phyloP scores from a whole-genome alignment of 1,140 invertebrate species.

The Apis mellifera region Amel_HAv3.1 CM009946.2:6970501-6971000 shows the following conservation, averaged over 20 bases:
- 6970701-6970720: slow-evolving; percentile 7
- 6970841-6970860: too few relatives aligned
- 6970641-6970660: not conserved
- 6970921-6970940: too few relatives aligned
- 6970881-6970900: too few relatives aligned
- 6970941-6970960: too few relatives aligned
- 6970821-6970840: not conserved
- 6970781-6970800: not conserved
- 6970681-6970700: slow-evolving; percentile 3
- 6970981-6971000: too few relatives aligned
- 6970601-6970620: slow-evolving; percentile 36
- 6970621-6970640: slow-evolving; percentile 1
- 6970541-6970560: slow-evolving; percentile 22
- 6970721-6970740: not conserved
- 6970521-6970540: not conserved
- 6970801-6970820: not conserved
- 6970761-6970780: not conserved
- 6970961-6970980: too few relatives aligned
- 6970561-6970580: slow-evolving; percentile 25
- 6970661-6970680: not conserved
- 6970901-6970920: too few relatives aligned
- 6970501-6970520: slow-evolving; percentile 28
- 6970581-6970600: slow-evolving; percentile 23
- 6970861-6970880: too few relatives aligned
- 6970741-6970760: not conserved